phyloP scores from a whole-genome alignment of 2,888 invertebrate species.

The Hirtodrosophila histrioides region DNA sequence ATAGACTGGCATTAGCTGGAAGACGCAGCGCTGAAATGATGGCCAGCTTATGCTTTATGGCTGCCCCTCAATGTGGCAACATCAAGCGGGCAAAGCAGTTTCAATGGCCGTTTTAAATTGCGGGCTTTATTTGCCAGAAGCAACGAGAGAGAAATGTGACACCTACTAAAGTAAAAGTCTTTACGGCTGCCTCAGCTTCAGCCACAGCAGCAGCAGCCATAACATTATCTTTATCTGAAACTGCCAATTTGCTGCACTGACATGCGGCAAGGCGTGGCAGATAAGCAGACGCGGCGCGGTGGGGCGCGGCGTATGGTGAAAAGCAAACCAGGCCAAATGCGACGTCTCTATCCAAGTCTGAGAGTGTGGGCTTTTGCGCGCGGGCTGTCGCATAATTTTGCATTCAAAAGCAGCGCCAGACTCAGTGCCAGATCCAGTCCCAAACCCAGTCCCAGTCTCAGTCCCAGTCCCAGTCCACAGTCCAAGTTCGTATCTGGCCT shows the following conservation, averaged over 20 bases:
- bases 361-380: not conserved
- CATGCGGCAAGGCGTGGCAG: slow-evolving; percentile 52
- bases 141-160: slow-evolving; percentile 66
- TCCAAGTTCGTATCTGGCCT: not conserved
- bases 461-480: slow-evolving; percentile 1
- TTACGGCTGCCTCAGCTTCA: slow-evolving; percentile 48
- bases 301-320: not conserved
- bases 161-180: slow-evolving; percentile 71
- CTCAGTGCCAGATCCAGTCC: not conserved
- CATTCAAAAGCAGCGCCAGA: slow-evolving; percentile 54
- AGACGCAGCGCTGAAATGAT: slow-evolving; percentile 35
- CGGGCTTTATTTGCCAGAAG: slow-evolving; percentile 63
- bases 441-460: not conserved
- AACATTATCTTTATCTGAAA: slow-evolving; percentile 77
- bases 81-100: not conserved
- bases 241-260: slow-evolving; percentile 74
- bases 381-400: slow-evolving; percentile 71
- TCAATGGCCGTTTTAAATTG: slow-evolving; percentile 54
- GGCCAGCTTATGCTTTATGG: slow-evolving; percentile 48
- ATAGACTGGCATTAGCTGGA: slow-evolving; percentile 48
- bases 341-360: slow-evolving; percentile 17
- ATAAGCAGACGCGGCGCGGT: slow-evolving; percentile 46
- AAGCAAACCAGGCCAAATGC: slow-evolving; percentile 14
- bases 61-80: slow-evolving; percentile 23
- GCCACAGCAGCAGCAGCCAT: slow-evolving; percentile 52